These are phyloP conservation scores for Kryptopterus vitreolus DNA, from an alignment of 2,797 vertebrate genomes.

Conservation along the genomic window DNA sequence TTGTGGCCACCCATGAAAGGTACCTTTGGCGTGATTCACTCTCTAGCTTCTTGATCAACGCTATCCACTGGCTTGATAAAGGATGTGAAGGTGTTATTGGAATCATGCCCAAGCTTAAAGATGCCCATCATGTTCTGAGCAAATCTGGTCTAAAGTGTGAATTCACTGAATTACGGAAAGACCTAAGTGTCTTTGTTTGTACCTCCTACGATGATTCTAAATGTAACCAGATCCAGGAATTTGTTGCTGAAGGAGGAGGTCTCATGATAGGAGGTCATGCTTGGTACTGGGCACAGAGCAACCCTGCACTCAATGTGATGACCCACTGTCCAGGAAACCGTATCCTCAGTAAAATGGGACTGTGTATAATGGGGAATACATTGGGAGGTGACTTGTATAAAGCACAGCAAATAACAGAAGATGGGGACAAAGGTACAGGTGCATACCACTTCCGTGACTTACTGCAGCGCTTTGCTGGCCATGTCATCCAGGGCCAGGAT, in stretches of 20 bases:
- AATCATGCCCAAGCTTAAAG: constrained; percentile 23
- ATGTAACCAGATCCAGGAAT: constrained; percentile 70
- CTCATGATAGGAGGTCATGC: constrained; percentile 81
- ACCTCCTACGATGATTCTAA: constrained; percentile 62
- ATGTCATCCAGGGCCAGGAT: constrained; percentile 51
- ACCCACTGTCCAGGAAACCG: constrained; percentile 74
- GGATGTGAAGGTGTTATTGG: constrained; percentile 73
- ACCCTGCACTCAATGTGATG: constrained; percentile 59
- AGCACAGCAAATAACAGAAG: constrained; percentile 40
- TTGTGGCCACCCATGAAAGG: constrained; percentile 74
- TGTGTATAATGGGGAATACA: constrained; percentile 64
- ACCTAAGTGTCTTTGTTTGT: constrained; percentile 76
- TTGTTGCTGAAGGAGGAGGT: constrained; percentile 83
- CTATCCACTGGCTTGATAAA: constrained; percentile 76
- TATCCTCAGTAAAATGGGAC: constrained; percentile 78
- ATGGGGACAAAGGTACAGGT: constrained; percentile 36
- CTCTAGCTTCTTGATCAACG: constrained; percentile 73
- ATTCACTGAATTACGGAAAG: constrained; percentile 61
- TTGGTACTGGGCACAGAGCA: constrained; percentile 75
- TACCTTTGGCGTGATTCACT: constrained; percentile 61
- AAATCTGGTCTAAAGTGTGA: constrained; percentile 62
- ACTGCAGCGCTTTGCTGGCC: constrained; percentile 66
- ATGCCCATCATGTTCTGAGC: constrained; percentile 39
- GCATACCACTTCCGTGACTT: constrained; percentile 73
- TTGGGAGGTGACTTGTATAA: constrained; percentile 56